phyloP scores from a whole-genome alignment of 2,888 invertebrate species.

The Notodonta dromedarius region DNA sequence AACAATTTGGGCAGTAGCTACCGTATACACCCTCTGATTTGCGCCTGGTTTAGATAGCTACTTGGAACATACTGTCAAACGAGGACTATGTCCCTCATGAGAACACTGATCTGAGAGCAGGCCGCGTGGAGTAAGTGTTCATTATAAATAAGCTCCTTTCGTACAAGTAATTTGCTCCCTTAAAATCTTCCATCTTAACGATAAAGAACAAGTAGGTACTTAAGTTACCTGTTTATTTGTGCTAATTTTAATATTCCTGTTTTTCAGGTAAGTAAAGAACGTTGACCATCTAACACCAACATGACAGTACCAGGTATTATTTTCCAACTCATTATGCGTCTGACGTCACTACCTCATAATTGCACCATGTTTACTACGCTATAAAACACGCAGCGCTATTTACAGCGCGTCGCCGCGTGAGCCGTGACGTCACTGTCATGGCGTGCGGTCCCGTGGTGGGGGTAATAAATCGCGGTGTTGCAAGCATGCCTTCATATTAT shows the following conservation, averaged over 20 bases:
- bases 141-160: too few relatives aligned
- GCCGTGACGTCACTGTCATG: conserved; percentile 42
- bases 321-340: not conserved
- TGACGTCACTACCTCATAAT: conserved; percentile 21
- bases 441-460: conserved; percentile 45
- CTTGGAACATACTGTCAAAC: too few relatives aligned
- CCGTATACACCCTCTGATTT: too few relatives aligned
- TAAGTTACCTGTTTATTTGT: not conserved
- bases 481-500: conserved; percentile 56
- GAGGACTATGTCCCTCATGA: too few relatives aligned
- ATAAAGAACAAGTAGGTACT: too few relatives aligned
- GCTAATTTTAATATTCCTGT: conserved; percentile 13
- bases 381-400: conserved; percentile 47
- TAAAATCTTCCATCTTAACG: too few relatives aligned
- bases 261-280: conserved; percentile 35
- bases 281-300: not conserved
- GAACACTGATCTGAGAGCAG: too few relatives aligned
- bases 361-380: conserved; percentile 50
- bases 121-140: too few relatives aligned
- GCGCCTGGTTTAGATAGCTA: too few relatives aligned
- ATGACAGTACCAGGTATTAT: not conserved
- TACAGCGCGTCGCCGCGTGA: conserved; percentile 33
- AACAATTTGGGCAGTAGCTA: too few relatives aligned
- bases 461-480: conserved; percentile 45
- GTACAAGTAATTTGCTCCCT: too few relatives aligned